Evolutionary conservation across 2,797 vertebrate species (phyloP).

Genomic region (Phyllotis vaccarum): DNA sequence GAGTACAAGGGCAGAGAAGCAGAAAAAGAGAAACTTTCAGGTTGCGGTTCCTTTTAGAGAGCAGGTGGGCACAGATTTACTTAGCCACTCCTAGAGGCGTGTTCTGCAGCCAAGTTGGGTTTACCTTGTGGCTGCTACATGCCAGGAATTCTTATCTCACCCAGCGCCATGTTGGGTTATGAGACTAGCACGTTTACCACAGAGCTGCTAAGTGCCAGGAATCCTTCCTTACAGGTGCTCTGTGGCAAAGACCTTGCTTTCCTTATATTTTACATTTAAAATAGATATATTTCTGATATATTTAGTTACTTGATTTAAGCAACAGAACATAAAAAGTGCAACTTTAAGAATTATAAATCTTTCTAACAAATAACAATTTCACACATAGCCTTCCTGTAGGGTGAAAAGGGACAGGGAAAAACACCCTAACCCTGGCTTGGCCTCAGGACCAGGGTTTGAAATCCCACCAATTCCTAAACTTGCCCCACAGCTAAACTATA

Average conservation of each 20-base stretch:
- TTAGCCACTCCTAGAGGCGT: too few species aligned
- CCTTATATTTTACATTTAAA: neutral
- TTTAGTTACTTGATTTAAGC: slow-evolving; percentile 38
- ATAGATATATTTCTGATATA: neutral
- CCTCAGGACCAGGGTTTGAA: neutral
- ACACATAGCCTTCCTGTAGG: neutral
- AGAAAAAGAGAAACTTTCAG: too few species aligned
- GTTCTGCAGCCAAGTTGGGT: too few species aligned
- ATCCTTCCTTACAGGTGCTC: too few species aligned
- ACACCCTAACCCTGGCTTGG: neutral
- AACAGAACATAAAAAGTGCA: neutral
- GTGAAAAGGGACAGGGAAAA: neutral
- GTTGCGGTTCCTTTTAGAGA: too few species aligned
- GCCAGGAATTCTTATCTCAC: too few species aligned
- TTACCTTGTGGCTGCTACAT: too few species aligned
- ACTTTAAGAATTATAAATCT: neutral
- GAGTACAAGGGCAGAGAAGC: too few species aligned
- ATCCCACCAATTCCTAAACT: neutral
- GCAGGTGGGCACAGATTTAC: too few species aligned
- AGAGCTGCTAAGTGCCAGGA: too few species aligned
- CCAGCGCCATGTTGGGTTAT: too few species aligned
- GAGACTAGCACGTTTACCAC: too few species aligned
- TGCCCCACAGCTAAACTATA: neutral
- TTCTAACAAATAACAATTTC: neutral
- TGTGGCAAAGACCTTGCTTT: neutral